Evolutionary conservation across 1,140 invertebrate genomes (phyloP).

Genomic region (Apis laboriosa): DNA sequence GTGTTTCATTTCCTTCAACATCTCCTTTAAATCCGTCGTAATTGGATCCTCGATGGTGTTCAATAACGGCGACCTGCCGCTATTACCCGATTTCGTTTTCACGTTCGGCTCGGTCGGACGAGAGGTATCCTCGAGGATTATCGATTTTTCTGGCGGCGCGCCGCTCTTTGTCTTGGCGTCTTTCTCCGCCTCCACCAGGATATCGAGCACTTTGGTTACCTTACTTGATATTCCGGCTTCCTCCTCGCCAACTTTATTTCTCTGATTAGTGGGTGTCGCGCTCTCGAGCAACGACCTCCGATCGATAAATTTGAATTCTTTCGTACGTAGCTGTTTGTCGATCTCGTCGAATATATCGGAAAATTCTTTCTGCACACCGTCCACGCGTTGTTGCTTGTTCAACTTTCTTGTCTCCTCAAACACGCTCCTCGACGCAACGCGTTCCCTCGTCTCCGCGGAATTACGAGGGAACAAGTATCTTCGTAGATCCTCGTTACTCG

Average conservation of each 20-base stretch:
- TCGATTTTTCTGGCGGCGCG: slow-evolving; percentile 39
- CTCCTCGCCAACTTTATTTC: slow-evolving; percentile 43
- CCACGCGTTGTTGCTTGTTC: slow-evolving; percentile 23
- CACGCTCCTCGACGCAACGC: background rate
- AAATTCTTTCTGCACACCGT: slow-evolving; percentile 69
- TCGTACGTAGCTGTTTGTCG: slow-evolving; percentile 69
- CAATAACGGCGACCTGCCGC: slow-evolving; percentile 61
- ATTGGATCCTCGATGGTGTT: slow-evolving; percentile 79
- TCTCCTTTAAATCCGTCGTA: slow-evolving; percentile 82
- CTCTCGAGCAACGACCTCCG: background rate
- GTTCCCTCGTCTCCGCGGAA: slow-evolving; percentile 2
- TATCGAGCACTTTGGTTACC: slow-evolving; percentile 70
- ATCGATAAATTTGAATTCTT: slow-evolving; percentile 56
- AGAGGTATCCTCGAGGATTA: slow-evolving; percentile 32
- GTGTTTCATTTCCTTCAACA: slow-evolving; percentile 86
- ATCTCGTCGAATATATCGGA: slow-evolving; percentile 75
- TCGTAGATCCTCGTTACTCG: slow-evolving; percentile 32
- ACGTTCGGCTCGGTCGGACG: slow-evolving; percentile 19
- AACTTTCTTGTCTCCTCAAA: slow-evolving; percentile 17
- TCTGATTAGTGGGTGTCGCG: slow-evolving; percentile 19
- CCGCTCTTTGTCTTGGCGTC: slow-evolving; percentile 47
- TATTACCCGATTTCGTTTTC: slow-evolving; percentile 51
- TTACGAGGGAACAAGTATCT: slow-evolving; percentile 35
- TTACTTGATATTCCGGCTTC: slow-evolving; percentile 61
- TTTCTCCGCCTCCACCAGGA: slow-evolving; percentile 66